These are phyloP conservation scores for Labeo rohita DNA, from an alignment of 2,113 vertebrate genomes.

Conservation along the genomic window DNA sequence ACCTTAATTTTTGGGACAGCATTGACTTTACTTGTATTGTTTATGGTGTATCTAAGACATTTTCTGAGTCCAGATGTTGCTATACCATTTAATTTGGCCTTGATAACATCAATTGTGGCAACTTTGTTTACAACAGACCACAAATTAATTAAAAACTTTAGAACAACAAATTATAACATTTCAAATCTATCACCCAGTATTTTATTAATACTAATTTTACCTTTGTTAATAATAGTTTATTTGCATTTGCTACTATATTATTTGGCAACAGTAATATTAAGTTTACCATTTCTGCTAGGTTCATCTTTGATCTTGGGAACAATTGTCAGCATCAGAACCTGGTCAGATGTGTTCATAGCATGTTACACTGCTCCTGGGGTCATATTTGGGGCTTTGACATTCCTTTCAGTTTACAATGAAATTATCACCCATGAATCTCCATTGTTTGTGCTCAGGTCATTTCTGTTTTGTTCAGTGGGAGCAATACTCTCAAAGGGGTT, in stretches of 20 bases:
- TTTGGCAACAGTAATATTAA: too few relatives aligned
- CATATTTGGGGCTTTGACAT: background rate
- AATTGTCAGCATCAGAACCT: background rate
- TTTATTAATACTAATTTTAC: too few relatives aligned
- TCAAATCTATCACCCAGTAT: too few relatives aligned
- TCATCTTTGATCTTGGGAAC: background rate
- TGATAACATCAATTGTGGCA: background rate
- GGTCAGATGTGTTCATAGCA: background rate
- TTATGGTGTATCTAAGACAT: background rate
- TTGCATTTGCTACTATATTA: too few relatives aligned
- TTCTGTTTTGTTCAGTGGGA: background rate
- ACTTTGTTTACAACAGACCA: too few relatives aligned
- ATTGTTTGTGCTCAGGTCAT: background rate
- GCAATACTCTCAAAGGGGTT: background rate
- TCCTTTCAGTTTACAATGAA: background rate
- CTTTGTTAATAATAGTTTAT: too few relatives aligned
- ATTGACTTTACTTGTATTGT: background rate
- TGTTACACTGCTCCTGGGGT: background rate
- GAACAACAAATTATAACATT: background rate
- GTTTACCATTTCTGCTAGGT: background rate
- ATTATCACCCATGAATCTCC: background rate
- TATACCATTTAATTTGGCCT: background rate
- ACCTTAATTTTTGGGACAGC: accelerated
- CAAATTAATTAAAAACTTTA: too few relatives aligned
- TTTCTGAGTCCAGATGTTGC: background rate